These are phyloP conservation scores for Ophiothrix spiculata DNA, from an alignment of 35 echinoderm and acorn worm species.

Conservation along the genomic window DNA sequence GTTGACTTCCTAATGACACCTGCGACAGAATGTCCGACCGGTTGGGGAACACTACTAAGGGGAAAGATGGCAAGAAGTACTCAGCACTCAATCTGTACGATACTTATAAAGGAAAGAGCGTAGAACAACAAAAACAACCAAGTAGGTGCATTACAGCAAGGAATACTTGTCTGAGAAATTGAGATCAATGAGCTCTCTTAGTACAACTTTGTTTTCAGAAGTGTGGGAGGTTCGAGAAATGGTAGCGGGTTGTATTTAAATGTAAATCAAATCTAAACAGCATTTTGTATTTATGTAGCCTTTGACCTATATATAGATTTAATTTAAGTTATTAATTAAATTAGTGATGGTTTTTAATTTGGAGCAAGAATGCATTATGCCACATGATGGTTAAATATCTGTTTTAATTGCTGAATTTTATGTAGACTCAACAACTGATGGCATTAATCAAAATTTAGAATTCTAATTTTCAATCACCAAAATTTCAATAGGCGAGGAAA, in stretches of 20 bases:
- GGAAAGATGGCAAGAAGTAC: constrained; percentile 99
- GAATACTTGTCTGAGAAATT: background rate
- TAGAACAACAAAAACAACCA: constrained; percentile 89
- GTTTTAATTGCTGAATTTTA: background rate
- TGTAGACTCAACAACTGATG: background rate
- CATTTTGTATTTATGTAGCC: background rate
- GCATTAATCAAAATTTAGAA: too few relatives aligned
- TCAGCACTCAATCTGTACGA: constrained; percentile 93
- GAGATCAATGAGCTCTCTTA: background rate
- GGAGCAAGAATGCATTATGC: background rate
- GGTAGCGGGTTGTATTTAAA: background rate
- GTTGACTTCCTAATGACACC: constrained; percentile 80
- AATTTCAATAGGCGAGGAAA: background rate
- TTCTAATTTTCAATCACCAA: background rate
- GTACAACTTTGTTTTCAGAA: background rate
- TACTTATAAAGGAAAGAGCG: constrained; percentile 95
- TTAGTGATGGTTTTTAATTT: background rate
- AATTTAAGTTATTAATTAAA: background rate
- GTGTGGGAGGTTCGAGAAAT: too few relatives aligned
- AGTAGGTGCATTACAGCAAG: constrained; percentile 56
- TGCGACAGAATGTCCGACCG: constrained; percentile 94
- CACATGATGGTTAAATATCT: background rate
- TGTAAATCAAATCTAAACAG: background rate
- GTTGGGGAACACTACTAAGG: constrained; percentile 78
- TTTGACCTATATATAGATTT: too few relatives aligned